phyloP scores from a whole-genome alignment of 2,113 vertebrate species.

The Takifugu bimaculatus region DNA sequence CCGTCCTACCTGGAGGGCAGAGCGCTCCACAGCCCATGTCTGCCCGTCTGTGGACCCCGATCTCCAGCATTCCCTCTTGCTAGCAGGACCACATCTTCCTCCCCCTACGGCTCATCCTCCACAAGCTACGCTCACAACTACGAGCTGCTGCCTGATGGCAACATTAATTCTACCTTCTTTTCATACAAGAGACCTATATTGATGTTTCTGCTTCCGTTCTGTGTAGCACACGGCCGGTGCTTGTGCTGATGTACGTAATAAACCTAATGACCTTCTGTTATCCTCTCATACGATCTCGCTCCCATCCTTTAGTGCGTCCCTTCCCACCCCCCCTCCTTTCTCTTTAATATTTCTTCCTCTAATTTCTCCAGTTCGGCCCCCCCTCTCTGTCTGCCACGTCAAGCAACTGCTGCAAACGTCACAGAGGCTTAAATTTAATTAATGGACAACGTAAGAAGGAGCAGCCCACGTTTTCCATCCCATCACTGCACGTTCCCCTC shows the following conservation, averaged over 20 bases:
- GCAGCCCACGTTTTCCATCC: conserved; percentile 48
- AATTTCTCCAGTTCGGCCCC: conserved; percentile 2
- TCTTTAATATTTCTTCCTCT: conserved; percentile 9
- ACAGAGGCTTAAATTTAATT: conserved; percentile 56
- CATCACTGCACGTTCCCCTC: conserved; percentile 26
- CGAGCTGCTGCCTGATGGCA: conserved; percentile 4
- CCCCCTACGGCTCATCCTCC: conserved; percentile 22
- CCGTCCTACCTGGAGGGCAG: conserved; percentile 63
- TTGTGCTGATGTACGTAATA: neutral
- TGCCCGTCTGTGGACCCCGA: conserved; percentile 38
- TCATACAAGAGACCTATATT: neutral
- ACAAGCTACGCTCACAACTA: conserved; percentile 14
- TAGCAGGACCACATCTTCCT: conserved; percentile 23
- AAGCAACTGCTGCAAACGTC: conserved; percentile 42
- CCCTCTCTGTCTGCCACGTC: neutral
- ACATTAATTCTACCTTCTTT: conserved; percentile 4
- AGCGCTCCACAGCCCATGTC: conserved; percentile 66
- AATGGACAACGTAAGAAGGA: conserved; percentile 26
- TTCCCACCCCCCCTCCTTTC: conserved; percentile 2
- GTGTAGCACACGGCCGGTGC: neutral
- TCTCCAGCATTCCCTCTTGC: conserved; percentile 52
- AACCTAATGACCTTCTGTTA: conserved; percentile 25
- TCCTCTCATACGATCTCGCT: neutral
- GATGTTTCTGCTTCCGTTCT: neutral
- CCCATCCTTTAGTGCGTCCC: conserved; percentile 1